Conservation (phyloP, 2,888 invertebrate species). For the Pyrrhosoma nymphula region DNA sequence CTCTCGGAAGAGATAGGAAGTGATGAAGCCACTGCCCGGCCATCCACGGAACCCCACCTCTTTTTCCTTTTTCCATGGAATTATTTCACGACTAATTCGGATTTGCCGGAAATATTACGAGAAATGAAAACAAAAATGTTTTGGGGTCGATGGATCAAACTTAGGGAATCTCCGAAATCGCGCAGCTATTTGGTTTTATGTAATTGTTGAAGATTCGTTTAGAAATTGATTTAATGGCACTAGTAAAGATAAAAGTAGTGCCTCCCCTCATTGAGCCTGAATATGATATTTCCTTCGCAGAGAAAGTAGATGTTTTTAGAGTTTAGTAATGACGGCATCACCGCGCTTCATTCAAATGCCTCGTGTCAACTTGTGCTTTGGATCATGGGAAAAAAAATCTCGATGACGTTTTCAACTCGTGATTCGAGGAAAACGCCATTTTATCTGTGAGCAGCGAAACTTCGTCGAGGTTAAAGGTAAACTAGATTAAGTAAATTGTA, state of each 20-base stretch:
- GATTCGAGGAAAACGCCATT: slow-evolving; percentile 61
- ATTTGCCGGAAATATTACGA: too few species aligned
- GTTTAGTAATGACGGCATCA: neutral
- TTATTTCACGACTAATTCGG: neutral
- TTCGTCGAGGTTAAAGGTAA: neutral
- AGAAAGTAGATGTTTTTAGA: neutral
- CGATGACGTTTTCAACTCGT: slow-evolving; percentile 67
- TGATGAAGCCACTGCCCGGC: neutral
- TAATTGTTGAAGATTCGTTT: too few species aligned
- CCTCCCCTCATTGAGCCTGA: neutral
- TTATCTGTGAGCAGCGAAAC: slow-evolving; percentile 25
- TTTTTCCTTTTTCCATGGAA: neutral
- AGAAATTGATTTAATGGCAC: too few species aligned
- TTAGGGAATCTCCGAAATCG: too few species aligned
- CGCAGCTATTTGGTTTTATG: too few species aligned
- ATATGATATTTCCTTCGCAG: neutral
- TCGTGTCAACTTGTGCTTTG: neutral
- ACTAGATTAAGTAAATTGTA: neutral
- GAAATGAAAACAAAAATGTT: too few species aligned
- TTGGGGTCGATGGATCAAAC: too few species aligned
- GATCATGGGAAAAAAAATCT: slow-evolving; percentile 55
- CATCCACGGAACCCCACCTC: neutral
- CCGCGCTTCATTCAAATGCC: slow-evolving; percentile 14
- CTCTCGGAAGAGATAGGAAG: slow-evolving; percentile 22
- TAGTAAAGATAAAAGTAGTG: neutral